Evolutionary conservation across 53 echinoderm and acorn worm species (phyloP), one percentile per base, ranked within the genome.

Genomic region (Holothuria leucospilota): DNA sequence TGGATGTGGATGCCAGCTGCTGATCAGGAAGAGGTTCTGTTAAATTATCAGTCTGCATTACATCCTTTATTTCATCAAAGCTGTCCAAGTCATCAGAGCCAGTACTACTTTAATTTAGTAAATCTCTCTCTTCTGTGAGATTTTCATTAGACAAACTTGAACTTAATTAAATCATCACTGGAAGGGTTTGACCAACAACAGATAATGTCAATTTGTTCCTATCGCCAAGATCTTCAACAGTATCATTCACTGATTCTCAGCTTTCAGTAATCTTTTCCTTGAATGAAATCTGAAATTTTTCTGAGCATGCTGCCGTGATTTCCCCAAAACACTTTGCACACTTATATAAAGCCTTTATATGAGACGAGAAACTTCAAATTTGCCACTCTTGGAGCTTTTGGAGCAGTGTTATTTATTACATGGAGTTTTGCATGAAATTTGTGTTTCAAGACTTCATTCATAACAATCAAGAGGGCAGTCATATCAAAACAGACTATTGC

Each of bases 391-490:
- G n/a, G n/a, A n/a, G n/a, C n/a, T 71, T 71, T 41, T 39, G 41
- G 21, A 30, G 71, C 38, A 71, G 41, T 71, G 71, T 71, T 29
- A 42, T 69, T 24, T 15, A 30, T 28, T 20, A 69, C 29, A 30
- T 69, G 69, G 16, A 69, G 38, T 20, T 69, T 69, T 30, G 69
- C 69, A 38, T 71, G 21, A 8, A 71, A 39, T 71, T 71, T 71
- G 18, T 21, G 20, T 42, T 29, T 71, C 42, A 71, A 71, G 41
- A 71, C 39, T 71, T 34, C 41, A n/a, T 71, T 71, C 71, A 71
- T 71, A 13, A 71, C 71, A 20, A 71, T 20, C 71, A 71, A 71
- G n/a, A 30, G 27, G 9, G 71, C 71, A 39, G 71, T 20, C 14
- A 20, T 30, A 71, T 71, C 39, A 38, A 71, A 71, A 30, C 30